Percentiles rank a stretch among this genome's conserved stretches.
Evolutionary conservation across 2,797 vertebrate genomes (phyloP).

Genomic region (Valencia hispanica): DNA sequence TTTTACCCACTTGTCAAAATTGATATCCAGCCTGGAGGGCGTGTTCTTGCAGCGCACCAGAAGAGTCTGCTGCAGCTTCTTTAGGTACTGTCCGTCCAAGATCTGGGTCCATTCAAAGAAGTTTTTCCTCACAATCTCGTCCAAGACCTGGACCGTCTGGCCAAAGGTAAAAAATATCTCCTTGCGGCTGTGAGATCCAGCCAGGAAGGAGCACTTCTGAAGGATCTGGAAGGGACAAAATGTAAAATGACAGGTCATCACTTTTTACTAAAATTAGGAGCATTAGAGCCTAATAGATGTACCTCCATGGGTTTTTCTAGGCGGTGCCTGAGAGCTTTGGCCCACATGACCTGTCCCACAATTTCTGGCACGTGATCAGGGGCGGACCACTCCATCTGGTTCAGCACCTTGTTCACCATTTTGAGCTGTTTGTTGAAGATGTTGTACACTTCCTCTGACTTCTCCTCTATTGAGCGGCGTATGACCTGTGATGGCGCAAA

Average conservation of each 20-base stretch:
- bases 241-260: not conserved
- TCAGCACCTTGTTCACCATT: conserved; percentile 73
- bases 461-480: conserved; percentile 42
- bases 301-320: conserved; percentile 83
- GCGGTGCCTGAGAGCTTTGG: conserved; percentile 70
- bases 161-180: conserved; percentile 66
- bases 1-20: conserved; percentile 85
- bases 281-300: conserved; percentile 18
- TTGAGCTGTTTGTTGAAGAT: conserved; percentile 67
- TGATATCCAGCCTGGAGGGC: conserved; percentile 80
- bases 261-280: not conserved
- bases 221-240: conserved; percentile 72
- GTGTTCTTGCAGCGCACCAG: conserved; percentile 77
- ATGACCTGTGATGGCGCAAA: conserved; percentile 41
- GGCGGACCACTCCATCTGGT: conserved; percentile 6
- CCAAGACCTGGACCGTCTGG: conserved; percentile 80
- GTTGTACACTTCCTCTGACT: conserved; percentile 48
- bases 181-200: conserved; percentile 70
- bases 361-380: conserved; percentile 73
- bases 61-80: conserved; percentile 81
- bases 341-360: conserved; percentile 79
- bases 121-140: conserved; percentile 79
- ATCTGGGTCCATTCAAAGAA: conserved; percentile 68
- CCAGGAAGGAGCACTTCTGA: conserved; percentile 66
- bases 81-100: conserved; percentile 78